These are phyloP conservation scores for Zele albiditarsus DNA, from an alignment of 2,888 invertebrate genomes.

Conservation along the genomic window DNA sequence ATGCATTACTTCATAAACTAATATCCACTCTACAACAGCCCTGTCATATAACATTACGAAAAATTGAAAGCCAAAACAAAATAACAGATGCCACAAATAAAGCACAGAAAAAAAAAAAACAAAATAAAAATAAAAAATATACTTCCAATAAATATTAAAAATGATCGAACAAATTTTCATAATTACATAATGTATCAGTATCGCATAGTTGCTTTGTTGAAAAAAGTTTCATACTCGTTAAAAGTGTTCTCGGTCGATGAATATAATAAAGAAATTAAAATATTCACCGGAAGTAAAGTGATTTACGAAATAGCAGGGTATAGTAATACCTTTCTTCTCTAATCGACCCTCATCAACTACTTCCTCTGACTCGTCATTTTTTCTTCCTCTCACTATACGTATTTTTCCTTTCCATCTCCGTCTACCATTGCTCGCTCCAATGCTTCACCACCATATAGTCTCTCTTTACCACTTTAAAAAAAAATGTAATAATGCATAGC, in stretches of 20 bases:
- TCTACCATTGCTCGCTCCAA: constrained; percentile 6
- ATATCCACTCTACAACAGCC: no score
- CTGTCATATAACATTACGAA: no score
- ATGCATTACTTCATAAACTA: neutral
- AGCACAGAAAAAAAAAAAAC: neutral
- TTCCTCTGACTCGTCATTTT: constrained; percentile 33
- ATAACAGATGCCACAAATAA: neutral
- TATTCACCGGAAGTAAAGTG: constrained; percentile 35
- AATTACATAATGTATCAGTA: neutral
- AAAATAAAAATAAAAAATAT: neutral
- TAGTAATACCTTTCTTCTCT: constrained; percentile 28
- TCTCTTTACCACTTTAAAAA: constrained; percentile 25
- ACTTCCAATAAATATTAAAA: neutral
- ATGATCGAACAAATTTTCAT: neutral
- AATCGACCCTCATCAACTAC: constrained; percentile 27
- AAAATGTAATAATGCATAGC: constrained; percentile 44
- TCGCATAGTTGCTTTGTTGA: neutral
- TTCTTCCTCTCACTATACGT: neutral
- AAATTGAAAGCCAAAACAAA: neutral
- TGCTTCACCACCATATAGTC: neutral
- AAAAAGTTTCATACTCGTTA: neutral
- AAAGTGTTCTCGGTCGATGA: neutral
- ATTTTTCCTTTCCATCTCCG: neutral
- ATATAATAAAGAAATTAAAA: constrained; percentile 41
- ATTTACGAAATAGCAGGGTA: constrained; percentile 31